Percentiles rank a stretch among this genome's conserved stretches.
phyloP scores from a whole-genome alignment of 2,113 vertebrate genomes.

The Peromyscus maniculatus region DNA sequence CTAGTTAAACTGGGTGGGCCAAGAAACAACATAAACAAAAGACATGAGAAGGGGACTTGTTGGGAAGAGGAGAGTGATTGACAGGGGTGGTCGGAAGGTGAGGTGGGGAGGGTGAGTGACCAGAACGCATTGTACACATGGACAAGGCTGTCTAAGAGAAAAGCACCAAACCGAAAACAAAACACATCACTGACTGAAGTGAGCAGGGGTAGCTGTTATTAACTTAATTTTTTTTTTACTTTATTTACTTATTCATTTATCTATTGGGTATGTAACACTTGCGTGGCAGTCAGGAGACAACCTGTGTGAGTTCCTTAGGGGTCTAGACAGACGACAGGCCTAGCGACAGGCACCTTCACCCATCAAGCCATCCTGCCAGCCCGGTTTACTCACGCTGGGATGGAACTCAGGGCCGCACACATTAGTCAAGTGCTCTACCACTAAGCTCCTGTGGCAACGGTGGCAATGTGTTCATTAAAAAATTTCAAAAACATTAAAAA shows the following conservation, averaged over 20 bases:
- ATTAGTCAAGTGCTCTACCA: neutral
- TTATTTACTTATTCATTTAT: neutral
- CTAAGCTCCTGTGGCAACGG: neutral
- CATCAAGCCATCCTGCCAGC: neutral
- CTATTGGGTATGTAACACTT: neutral
- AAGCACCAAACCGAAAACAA: constrained; percentile 85
- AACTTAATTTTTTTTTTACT: neutral
- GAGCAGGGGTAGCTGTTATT: constrained; percentile 28
- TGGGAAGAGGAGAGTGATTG: neutral
- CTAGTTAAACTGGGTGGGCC: neutral
- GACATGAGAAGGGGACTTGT: neutral
- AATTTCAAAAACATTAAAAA: neutral
- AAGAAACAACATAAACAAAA: neutral
- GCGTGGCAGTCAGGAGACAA: neutral
- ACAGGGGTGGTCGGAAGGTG: neutral
- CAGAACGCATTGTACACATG: neutral
- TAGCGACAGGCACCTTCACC: neutral
- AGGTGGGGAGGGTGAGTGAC: neutral
- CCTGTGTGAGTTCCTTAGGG: neutral
- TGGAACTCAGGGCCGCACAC: neutral
- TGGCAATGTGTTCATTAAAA: neutral
- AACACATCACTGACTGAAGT: constrained; percentile 74
- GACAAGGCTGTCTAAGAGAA: neutral
- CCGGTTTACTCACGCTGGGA: neutral
- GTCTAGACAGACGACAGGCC: neutral